Base-by-base conservation (phyloP, 2,797 vertebrate genomes). In the Artibeus lituratus region DNA sequence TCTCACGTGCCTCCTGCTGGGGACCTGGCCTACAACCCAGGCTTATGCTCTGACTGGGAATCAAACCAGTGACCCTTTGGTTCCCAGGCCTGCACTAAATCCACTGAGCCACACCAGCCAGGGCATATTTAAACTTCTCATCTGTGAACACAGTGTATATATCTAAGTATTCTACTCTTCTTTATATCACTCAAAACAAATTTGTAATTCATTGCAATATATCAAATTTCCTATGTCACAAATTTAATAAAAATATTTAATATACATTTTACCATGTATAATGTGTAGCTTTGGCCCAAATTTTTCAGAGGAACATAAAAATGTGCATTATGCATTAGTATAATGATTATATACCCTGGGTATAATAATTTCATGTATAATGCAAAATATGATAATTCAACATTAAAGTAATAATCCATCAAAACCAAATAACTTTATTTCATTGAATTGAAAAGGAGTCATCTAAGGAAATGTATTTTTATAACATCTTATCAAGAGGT, bases 141-240 rank as follows among this genome's bases (percentile, higher is more conserved):
- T 76, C n/a, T 2, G 87, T 80, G 37, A 72, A 80, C 1, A 86
- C 10, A 76, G 9, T 77, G 35, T n/a, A 0, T 76, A 32, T 87
- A 47, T 39, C 14, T 55, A 87, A 80, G 55, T 85, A 78, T 62
- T 83, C 57, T 73, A 35, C 55, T 87, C 22, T 84, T 92, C 22
- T 80, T 92, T 91, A 88, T 0, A 85, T 44, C 26, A 42, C 35
- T 94, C n/a, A 88, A 74, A 81, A 89, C 19, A 86, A 96, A 78
- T 67, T n/a, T 85, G 16, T 49, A 84, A 74, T 80, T 93, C 5
- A 91, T 11, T 80, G 4, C 3, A 87, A 35, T 82, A 42, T 0
- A 72, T 10, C 87, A 9, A 53, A 44, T 21, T 49, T 37, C 15
- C 12, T 14, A 74, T 89, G 0, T 9, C 11, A 65, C 12, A 69